phyloP scores from a whole-genome alignment of 2,888 invertebrate species.

The Athetis lepigone region DNA sequence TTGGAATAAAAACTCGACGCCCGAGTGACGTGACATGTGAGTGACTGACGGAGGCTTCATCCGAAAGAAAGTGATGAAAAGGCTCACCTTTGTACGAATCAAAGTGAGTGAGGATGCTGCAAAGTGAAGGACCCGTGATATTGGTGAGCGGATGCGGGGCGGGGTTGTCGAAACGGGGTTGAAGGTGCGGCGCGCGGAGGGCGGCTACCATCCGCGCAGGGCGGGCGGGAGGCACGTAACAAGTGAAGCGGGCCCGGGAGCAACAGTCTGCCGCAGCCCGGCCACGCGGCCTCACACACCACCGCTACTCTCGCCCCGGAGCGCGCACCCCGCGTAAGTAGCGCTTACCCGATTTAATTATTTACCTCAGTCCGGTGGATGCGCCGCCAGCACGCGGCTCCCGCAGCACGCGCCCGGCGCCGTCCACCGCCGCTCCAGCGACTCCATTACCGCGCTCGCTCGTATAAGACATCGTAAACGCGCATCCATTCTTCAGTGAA shows the following conservation, averaged over 20 bases:
- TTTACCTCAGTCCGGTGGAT: constrained; percentile 69
- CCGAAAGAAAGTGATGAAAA: constrained; percentile 55
- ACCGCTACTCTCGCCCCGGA: constrained; percentile 78
- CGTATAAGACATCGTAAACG: constrained; percentile 63
- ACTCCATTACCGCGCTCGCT: constrained; percentile 58
- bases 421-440: constrained; percentile 37
- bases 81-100: constrained; percentile 68
- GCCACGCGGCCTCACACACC: constrained; percentile 87
- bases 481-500: constrained; percentile 72
- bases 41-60: constrained; percentile 57
- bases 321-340: constrained; percentile 83
- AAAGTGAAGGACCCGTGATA: constrained; percentile 85
- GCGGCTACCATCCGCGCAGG: constrained; percentile 76
- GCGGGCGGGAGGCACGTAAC: constrained; percentile 88
- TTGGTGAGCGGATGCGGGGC: constrained; percentile 83
- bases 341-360: constrained; percentile 76
- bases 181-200: constrained; percentile 70
- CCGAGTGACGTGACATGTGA: constrained; percentile 44
- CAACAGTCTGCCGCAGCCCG: constrained; percentile 91
- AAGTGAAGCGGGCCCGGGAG: constrained; percentile 90
- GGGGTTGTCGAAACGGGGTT: constrained; percentile 77
- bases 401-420: not conserved
- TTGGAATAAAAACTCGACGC: constrained; percentile 29
- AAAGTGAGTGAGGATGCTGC: constrained; percentile 83
- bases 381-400: constrained; percentile 41